Percentiles rank a stretch among this genome's conserved stretches.
phyloP scores from a whole-genome alignment of 2,888 invertebrate genomes.

The Periphyllus acericola region DNA sequence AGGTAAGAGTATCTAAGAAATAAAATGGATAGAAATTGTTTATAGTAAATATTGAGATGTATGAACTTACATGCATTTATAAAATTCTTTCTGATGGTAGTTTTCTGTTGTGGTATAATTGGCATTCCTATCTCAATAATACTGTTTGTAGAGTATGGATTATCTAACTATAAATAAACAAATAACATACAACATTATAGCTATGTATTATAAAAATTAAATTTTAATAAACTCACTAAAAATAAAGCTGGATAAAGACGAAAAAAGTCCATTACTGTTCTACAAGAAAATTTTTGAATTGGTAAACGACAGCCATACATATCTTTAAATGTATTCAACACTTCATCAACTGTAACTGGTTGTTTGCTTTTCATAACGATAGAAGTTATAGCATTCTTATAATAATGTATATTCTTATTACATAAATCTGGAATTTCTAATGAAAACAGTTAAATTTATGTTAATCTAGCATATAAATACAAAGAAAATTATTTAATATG shows the following conservation, averaged over 20 bases:
- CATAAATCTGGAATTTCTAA: not conserved
- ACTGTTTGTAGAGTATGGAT: slow-evolving; percentile 38
- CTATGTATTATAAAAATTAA: not conserved
- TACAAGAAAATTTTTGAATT: slow-evolving; percentile 10
- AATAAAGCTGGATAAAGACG: slow-evolving; percentile 14
- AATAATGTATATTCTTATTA: not conserved
- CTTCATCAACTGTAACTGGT: slow-evolving; percentile 17
- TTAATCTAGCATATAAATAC: not conserved
- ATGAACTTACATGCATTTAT: not conserved
- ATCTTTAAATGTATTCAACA: not conserved
- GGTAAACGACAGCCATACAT: slow-evolving; percentile 27
- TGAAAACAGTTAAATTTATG: not conserved
- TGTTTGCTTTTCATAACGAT: not conserved
- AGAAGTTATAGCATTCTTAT: slow-evolving; percentile 12
- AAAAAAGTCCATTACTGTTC: slow-evolving; percentile 45
- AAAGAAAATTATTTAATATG: not conserved
- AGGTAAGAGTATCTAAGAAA: too few species aligned
- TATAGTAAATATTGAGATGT: too few species aligned
- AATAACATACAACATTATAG: not conserved
- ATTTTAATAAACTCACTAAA: slow-evolving; percentile 12
- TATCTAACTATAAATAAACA: slow-evolving; percentile 34
- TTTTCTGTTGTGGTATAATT: not conserved
- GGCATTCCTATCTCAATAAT: not conserved
- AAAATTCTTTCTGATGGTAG: not conserved
- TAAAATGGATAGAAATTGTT: too few species aligned